Conservation (phyloP, 2,888 invertebrate genomes). For the Xylota sylvarum region DNA sequence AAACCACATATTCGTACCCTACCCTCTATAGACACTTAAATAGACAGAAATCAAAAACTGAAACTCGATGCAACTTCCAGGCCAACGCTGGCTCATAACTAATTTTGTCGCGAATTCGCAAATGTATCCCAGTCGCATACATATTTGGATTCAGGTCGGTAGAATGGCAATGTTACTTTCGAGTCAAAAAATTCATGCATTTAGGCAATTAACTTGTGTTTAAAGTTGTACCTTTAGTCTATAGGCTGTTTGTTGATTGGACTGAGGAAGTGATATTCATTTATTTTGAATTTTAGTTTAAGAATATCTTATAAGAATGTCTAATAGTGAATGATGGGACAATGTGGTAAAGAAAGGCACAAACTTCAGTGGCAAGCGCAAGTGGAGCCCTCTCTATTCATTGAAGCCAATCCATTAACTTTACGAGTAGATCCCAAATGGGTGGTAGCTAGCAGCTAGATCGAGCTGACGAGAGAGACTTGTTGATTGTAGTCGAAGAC, state of each 20-base stretch:
- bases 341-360: too few species aligned
- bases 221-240: slow-evolving; percentile 23
- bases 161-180: slow-evolving; percentile 23
- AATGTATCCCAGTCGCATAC: slow-evolving; percentile 58
- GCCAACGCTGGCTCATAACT: slow-evolving; percentile 45
- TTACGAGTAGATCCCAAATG: too few species aligned
- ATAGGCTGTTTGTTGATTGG: neutral
- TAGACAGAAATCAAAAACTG: slow-evolving; percentile 40
- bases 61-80: slow-evolving; percentile 2
- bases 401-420: too few species aligned
- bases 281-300: neutral
- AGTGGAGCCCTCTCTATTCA: too few species aligned
- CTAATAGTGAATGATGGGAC: too few species aligned
- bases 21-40: slow-evolving; percentile 25
- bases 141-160: slow-evolving; percentile 56
- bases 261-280: neutral
- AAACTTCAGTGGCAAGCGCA: too few species aligned
- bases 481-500: too few species aligned
- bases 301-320: neutral
- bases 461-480: too few species aligned
- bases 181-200: slow-evolving; percentile 19
- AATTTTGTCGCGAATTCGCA: slow-evolving; percentile 73
- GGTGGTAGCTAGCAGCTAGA: too few species aligned
- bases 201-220: slow-evolving; percentile 56
- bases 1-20: too few species aligned